Evolutionary conservation across 2,113 vertebrate genomes (phyloP).

Genomic region (Odocoileus hemionus): DNA sequence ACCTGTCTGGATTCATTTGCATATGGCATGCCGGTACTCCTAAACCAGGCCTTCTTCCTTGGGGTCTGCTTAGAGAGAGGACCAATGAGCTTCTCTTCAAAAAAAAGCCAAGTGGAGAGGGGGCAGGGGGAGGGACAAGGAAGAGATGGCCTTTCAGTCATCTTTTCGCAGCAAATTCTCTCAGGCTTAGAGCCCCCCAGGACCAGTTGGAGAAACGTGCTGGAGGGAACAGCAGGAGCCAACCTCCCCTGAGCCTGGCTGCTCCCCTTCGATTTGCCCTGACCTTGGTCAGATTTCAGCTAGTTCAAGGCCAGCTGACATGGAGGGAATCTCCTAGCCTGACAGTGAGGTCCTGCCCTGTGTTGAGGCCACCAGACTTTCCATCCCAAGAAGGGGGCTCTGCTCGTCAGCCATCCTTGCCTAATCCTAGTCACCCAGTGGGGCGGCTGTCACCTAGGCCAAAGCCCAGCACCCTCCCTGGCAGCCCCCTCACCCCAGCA

Average conservation of each 20-base stretch:
- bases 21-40: neutral
- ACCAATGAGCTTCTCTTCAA: neutral
- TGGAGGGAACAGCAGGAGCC: neutral
- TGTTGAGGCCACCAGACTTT: neutral
- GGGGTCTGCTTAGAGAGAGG: neutral
- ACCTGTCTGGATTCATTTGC: neutral
- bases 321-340: neutral
- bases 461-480: neutral
- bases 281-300: neutral
- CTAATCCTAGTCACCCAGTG: neutral
- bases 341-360: neutral
- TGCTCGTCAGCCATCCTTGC: neutral
- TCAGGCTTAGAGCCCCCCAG: neutral
- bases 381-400: neutral
- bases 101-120: neutral
- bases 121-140: neutral
- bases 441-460: neutral
- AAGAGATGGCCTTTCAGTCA: neutral
- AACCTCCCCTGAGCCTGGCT: neutral
- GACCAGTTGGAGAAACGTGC: neutral
- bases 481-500: neutral
- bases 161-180: neutral
- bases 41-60: neutral
- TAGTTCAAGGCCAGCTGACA: neutral
- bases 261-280: neutral